Percentiles rank a stretch among this genome's conserved stretches.
These are phyloP conservation scores for Spinus olivaceus DNA, from an alignment of 2,797 vertebrate species.

Conservation along the genomic window DNA sequence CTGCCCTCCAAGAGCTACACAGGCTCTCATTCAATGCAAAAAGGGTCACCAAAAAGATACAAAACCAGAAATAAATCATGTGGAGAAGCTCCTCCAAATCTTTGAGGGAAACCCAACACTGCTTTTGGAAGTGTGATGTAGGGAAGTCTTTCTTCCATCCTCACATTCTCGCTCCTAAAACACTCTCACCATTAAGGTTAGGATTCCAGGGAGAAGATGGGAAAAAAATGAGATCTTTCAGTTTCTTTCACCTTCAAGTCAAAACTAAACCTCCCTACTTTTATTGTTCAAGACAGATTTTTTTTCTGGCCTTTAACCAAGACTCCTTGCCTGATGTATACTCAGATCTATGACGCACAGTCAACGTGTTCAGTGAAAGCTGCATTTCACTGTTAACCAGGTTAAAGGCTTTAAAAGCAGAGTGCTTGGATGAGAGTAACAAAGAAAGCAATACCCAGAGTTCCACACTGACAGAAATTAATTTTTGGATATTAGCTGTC, in stretches of 20 bases:
- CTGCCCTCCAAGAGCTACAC: background rate
- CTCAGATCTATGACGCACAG: fast-evolving
- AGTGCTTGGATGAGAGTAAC: background rate
- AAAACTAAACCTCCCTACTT: background rate
- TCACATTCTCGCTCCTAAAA: background rate
- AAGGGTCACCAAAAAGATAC: background rate
- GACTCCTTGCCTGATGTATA: background rate
- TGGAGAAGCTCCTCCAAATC: background rate
- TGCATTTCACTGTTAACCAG: background rate
- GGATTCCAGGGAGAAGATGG: background rate
- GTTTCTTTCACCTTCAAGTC: background rate
- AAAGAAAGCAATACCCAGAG: background rate
- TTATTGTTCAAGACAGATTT: background rate
- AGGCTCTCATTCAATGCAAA: background rate
- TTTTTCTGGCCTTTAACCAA: background rate
- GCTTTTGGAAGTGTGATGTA: background rate
- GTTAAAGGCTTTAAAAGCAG: background rate
- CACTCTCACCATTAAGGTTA: background rate
- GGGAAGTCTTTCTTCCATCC: background rate
- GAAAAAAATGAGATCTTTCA: background rate
- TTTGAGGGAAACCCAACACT: background rate
- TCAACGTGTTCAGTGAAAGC: background rate
- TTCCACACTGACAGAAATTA: background rate
- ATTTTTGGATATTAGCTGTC: background rate
- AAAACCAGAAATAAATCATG: background rate